phyloP scores from a whole-genome alignment of 2,797 vertebrate genomes.

The Amphiprion clarkii region DNA sequence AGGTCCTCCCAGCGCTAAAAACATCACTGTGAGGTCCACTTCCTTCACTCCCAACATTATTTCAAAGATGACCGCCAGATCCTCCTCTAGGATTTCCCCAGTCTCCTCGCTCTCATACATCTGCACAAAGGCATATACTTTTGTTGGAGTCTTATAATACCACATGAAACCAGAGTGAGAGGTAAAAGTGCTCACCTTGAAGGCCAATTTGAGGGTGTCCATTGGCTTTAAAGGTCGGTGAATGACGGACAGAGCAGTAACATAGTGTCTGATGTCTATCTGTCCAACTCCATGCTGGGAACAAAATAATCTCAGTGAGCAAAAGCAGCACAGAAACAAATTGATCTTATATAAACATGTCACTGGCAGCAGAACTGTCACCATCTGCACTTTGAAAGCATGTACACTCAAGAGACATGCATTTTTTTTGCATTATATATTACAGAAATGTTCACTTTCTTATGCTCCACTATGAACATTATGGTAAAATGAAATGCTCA shows the following conservation, averaged over 20 bases:
- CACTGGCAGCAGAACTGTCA: background rate
- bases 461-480: background rate
- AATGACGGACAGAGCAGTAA: constrained; percentile 91
- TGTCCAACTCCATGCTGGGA: constrained; percentile 81
- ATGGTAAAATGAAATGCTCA: no score
- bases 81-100: constrained; percentile 82
- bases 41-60: constrained; percentile 90
- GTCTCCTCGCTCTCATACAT: constrained; percentile 88
- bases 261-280: constrained; percentile 90
- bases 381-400: background rate
- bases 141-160: background rate
- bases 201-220: constrained; percentile 92
- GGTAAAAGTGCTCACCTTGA: constrained; percentile 80
- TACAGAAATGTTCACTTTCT: background rate
- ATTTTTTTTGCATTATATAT: background rate
- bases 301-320: background rate
- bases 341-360: no score
- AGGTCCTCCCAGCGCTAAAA: constrained; percentile 83
- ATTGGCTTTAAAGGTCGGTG: constrained; percentile 89
- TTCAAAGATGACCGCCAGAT: constrained; percentile 89
- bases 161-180: rapidly evolving
- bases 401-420: background rate
- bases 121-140: constrained; percentile 62
- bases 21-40: constrained; percentile 84
- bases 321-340: background rate